Evolutionary conservation across 2,797 vertebrate species (phyloP).

Genomic region (Coregonus sp.): DNA sequence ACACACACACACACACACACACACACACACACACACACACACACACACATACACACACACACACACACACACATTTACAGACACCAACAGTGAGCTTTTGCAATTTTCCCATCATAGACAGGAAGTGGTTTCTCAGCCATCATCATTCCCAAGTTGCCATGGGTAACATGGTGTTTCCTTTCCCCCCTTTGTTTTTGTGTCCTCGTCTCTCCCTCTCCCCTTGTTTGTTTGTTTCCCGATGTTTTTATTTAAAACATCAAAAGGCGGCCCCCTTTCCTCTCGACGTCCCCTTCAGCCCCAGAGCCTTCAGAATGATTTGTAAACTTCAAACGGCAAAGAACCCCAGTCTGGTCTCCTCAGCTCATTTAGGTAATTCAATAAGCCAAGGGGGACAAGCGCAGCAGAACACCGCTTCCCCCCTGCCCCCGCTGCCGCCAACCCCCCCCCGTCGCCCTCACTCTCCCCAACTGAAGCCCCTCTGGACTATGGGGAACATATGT

Average conservation of each 20-base stretch:
- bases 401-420: constrained; percentile 61
- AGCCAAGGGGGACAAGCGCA: constrained; percentile 68
- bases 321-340: constrained; percentile 78
- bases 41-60: constrained; percentile 12
- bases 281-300: constrained; percentile 63
- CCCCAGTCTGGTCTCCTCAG: constrained; percentile 71
- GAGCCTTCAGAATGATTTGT: constrained; percentile 79
- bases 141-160: constrained; percentile 62
- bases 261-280: constrained; percentile 61
- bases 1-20: constrained; percentile 14
- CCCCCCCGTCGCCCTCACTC: constrained; percentile 59
- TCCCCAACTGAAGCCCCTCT: constrained; percentile 65
- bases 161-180: constrained; percentile 63
- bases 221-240: constrained; percentile 81
- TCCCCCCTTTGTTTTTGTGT: constrained; percentile 50
- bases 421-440: constrained; percentile 50
- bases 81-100: constrained; percentile 46
- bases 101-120: constrained; percentile 70
- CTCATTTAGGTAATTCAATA: constrained; percentile 82
- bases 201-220: constrained; percentile 51
- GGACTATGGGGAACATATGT: constrained; percentile 69
- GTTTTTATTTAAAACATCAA: constrained; percentile 83
- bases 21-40: constrained; percentile 34
- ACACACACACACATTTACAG: constrained; percentile 33
- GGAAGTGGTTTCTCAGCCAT: constrained; percentile 69